These are phyloP conservation scores for Ectemnius continuus DNA, from an alignment of 2,888 invertebrate genomes.

Conservation along the genomic window DNA sequence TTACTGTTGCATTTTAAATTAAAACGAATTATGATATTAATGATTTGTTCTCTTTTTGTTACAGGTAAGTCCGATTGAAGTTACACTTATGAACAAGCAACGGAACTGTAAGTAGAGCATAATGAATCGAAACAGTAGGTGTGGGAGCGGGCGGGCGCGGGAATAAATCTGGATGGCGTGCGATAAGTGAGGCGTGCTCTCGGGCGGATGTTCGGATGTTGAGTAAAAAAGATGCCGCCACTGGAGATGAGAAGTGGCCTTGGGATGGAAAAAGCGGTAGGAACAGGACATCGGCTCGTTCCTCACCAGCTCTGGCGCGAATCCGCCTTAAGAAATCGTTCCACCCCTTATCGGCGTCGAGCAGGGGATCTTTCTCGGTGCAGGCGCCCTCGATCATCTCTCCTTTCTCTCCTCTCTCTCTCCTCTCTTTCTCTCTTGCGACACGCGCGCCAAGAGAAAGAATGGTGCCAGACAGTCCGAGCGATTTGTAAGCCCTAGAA, in stretches of 20 bases:
- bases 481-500: slow-evolving; percentile 57
- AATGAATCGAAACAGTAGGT: slow-evolving; percentile 5
- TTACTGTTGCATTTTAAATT: no score
- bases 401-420: no score
- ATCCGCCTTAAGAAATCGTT: slow-evolving; percentile 68
- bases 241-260: background rate
- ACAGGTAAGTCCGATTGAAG: slow-evolving; percentile 42
- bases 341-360: slow-evolving; percentile 63
- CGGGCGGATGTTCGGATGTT: slow-evolving; percentile 4
- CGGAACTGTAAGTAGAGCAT: no score
- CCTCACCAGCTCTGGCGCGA: slow-evolving; percentile 51
- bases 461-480: slow-evolving; percentile 55
- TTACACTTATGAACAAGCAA: no score
- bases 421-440: no score
- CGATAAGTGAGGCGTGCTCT: slow-evolving; percentile 27
- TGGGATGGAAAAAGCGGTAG: slow-evolving; percentile 34
- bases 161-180: slow-evolving; percentile 14
- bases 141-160: background rate
- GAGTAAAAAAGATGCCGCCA: background rate
- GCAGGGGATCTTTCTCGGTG: slow-evolving; percentile 58
- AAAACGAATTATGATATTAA: no score
- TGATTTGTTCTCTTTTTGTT: slow-evolving; percentile 32
- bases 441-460: slow-evolving; percentile 45
- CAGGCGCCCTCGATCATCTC: slow-evolving; percentile 61
- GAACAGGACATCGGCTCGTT: slow-evolving; percentile 51